These are phyloP conservation scores for Turritopsis dohrnii DNA, from an alignment of 30 jellyfish, hydroid and myxozoan species.

Conservation along the genomic window DNA sequence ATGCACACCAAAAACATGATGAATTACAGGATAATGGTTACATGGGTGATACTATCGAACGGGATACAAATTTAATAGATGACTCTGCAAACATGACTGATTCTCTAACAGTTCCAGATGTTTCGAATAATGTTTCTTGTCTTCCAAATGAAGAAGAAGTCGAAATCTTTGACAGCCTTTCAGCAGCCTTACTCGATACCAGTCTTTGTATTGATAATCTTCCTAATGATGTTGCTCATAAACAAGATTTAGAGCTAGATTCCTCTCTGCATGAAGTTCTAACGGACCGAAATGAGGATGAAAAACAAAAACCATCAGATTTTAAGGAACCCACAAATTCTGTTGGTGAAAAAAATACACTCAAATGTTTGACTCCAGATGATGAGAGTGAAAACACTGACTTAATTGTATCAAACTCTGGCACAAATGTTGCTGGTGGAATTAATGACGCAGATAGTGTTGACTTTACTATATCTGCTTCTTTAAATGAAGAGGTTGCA, in stretches of 20 bases:
- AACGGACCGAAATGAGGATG: neutral
- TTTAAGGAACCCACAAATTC: neutral
- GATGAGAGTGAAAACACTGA: neutral
- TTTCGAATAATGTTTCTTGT: neutral
- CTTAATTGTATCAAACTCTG: neutral
- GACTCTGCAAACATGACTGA: neutral
- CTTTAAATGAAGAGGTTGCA: neutral
- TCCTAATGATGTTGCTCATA: neutral
- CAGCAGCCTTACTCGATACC: neutral
- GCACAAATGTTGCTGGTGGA: neutral
- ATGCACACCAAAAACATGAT: no score
- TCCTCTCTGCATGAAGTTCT: neutral
- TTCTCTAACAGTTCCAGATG: neutral
- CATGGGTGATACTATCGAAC: neutral
- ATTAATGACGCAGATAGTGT: neutral
- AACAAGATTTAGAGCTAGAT: neutral
- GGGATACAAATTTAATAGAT: neutral
- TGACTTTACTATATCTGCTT: neutral
- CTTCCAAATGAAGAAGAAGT: neutral
- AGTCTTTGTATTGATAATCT: neutral
- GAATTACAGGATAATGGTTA: no score
- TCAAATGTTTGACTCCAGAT: conserved; percentile 27
- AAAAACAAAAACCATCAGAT: neutral
- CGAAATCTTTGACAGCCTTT: neutral
- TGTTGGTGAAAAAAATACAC: neutral